Base-by-base conservation (phyloP, 2,888 invertebrate genomes). In the Bugula neritina region DNA sequence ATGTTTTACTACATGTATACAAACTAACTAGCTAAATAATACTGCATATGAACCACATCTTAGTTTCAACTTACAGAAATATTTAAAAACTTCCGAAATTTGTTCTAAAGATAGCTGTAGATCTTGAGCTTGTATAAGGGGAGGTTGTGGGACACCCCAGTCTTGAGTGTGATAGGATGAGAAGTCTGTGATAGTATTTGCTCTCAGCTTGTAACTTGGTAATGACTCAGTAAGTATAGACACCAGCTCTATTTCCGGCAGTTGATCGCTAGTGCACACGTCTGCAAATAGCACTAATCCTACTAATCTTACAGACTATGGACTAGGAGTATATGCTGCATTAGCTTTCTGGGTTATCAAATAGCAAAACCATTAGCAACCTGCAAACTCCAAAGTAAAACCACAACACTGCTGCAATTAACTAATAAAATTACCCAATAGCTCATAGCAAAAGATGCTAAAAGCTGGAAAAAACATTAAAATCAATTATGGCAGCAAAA, bases 21-120 rank as follows among this genome's bases (percentile, higher is more conserved):
- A n/a, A n/a, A n/a, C n/a, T n/a, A n/a, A n/a, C n/a, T n/a, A n/a
- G n/a, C n/a, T n/a, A n/a, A n/a, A n/a, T n/a, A n/a, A n/a, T n/a
- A n/a, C n/a, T n/a, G n/a, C n/a, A n/a, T n/a, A n/a, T n/a, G n/a
- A n/a, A n/a, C n/a, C n/a, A n/a, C n/a, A n/a, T n/a, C n/a, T n/a
- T n/a, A n/a, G n/a, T n/a, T n/a, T 43, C n/a, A 86, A 93, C 94
- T 93, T 86, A 96, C 95, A 91, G 87, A 96, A 96, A 88, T 96
- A 96, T 88, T 95, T 94, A 80, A 96, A 90, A 73, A 94, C 94
- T 87, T 95, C 94, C 85, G 93, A 91, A 86, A 94, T 93, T 87
- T 94, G 93, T 85, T 94, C 94, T 87, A 92, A 92, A 73, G 93
- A 92, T 77, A 96, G 87, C 71, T 82, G 80, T 29, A 81, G 76